Base-by-base conservation (phyloP, 2,113 vertebrate species). In the Agelaius phoeniceus region DNA sequence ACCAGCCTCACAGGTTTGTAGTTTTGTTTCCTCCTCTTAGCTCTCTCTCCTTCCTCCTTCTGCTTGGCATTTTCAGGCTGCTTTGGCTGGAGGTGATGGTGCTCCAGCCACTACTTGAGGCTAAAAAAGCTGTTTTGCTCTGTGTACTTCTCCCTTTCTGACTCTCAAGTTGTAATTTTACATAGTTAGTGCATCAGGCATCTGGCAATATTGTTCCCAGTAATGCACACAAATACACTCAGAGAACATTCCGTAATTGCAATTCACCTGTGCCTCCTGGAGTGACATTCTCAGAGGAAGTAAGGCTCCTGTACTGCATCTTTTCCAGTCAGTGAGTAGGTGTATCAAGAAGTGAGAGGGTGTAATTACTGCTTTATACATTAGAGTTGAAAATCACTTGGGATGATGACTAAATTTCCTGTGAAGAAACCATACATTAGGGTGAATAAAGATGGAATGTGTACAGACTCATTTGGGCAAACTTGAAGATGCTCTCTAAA, bases 311-410 rank as follows among this genome's bases (percentile, higher is more conserved):
- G 37, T 83, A 67, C 66, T 90, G 11, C 37, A 13, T 63, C 49
- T 91, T 63, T 89, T 78, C 89, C 61, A 91, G 43, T 74, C 82
- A 27, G 23, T 72, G 41, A 59, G 83, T 75, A 92, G 73, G 39
- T 91, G 30, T 92, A 86, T 71, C 55, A 87, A 54, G 66, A 90
- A 90, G 52, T 68, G 54, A 93, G 79, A 88, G 65, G 39, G 27
- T 77, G 58, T 93, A 85, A 94, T 94, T 96, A 94, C 61, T 61
- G 61, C 88, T 68, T 81, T 77, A 27, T 88, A 65, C 41, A 41
- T 94, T 82, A 10, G 21, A 93, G 72, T 76, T 93, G 81, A 75
- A 90, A 97, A 92, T 82, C 66, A 35, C 49, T 94, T 90, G 85
- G 37, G 55, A 59, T 78, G 75, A 79, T 95, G 89, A 81, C 81